phyloP scores from a whole-genome alignment of 2,113 vertebrate genomes.

The Platysternon megacephalum region DNA sequence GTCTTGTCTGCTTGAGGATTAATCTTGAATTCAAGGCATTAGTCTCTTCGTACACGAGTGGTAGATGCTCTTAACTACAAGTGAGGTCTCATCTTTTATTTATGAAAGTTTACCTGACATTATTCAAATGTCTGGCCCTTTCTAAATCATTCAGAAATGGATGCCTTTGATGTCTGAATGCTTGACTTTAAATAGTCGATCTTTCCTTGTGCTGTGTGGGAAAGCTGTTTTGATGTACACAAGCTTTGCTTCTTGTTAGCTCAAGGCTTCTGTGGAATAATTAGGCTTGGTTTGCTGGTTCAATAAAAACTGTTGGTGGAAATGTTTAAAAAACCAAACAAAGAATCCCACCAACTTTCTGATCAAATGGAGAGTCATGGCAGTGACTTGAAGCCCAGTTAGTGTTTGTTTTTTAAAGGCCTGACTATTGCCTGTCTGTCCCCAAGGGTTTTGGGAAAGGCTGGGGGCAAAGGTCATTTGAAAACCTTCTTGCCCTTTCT shows the following conservation, averaged over 20 bases:
- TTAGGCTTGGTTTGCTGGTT: background rate
- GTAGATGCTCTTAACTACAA: background rate
- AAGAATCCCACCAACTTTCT: background rate
- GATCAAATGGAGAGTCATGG: background rate
- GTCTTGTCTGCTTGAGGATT: background rate
- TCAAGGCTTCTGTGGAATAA: background rate
- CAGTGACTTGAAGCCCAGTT: background rate
- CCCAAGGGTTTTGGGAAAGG: background rate
- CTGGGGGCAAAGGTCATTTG: background rate
- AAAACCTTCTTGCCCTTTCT: background rate
- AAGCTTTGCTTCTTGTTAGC: background rate
- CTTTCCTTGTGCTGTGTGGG: constrained; percentile 20
- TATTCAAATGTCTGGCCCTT: constrained; percentile 28
- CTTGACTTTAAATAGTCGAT: constrained; percentile 40
- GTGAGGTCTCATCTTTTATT: constrained; percentile 45
- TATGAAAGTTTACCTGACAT: constrained; percentile 25
- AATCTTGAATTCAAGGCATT: constrained; percentile 35
- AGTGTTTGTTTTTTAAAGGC: background rate
- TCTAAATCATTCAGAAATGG: background rate
- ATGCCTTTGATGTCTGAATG: background rate
- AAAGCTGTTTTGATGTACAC: constrained; percentile 35
- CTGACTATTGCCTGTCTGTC: background rate
- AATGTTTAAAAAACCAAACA: background rate
- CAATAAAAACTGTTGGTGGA: background rate
- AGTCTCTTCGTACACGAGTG: background rate